A percentile compares a stretch with the other conserved stretches of the same genome.
These are phyloP conservation scores for Oxyruncus cristatus DNA, from an alignment of 2,113 vertebrate genomes.

Conservation along the genomic window DNA sequence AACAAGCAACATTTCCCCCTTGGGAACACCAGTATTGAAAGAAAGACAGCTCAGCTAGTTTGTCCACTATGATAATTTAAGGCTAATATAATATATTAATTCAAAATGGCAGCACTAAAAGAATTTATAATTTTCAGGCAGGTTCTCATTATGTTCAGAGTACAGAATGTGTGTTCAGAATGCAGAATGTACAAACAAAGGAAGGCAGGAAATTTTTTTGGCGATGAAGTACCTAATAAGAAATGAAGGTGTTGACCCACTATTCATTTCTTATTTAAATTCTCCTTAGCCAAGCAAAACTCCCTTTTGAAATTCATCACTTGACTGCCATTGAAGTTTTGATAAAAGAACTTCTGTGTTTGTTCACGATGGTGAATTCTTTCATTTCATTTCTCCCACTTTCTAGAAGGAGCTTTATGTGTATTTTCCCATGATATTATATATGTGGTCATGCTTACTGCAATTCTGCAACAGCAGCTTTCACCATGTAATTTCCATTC, in stretches of 20 bases:
- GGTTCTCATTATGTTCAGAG: not conserved
- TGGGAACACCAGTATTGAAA: not conserved
- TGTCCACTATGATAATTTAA: not conserved
- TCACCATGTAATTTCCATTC: not conserved
- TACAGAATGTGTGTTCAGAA: not conserved
- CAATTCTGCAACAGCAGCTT: not conserved
- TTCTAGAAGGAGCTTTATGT: not conserved
- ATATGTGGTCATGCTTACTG: not conserved
- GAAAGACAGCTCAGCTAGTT: conserved; percentile 35
- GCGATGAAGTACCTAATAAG: not conserved
- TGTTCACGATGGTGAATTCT: not conserved
- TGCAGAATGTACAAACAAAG: not conserved
- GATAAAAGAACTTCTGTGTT: not conserved
- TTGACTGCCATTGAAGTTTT: not conserved
- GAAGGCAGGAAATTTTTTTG: not conserved
- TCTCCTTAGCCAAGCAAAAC: conserved; percentile 10
- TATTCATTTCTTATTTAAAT: conserved; percentile 24
- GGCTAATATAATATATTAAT: not conserved
- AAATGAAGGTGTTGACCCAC: conserved; percentile 7
- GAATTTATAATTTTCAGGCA: conserved; percentile 32
- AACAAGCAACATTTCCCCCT: conserved; percentile 27
- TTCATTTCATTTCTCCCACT: not conserved
- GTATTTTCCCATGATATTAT: not conserved
- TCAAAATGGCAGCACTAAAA: not conserved
- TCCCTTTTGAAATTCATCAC: conserved; percentile 7